Evolutionary conservation across 2,797 vertebrate genomes (phyloP).

Genomic region (Sebastiscus tertius): DNA sequence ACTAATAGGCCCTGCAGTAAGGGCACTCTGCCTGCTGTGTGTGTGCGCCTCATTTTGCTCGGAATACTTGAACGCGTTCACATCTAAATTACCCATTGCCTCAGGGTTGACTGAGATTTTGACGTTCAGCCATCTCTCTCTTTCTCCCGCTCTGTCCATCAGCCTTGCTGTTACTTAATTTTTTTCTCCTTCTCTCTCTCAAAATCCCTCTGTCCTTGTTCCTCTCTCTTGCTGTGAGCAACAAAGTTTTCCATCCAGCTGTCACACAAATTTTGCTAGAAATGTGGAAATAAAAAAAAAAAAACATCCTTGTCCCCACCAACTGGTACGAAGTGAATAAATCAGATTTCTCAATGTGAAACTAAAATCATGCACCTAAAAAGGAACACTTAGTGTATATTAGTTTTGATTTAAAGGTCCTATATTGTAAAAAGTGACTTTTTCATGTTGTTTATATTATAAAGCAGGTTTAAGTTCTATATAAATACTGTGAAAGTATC

Average conservation of each 20-base stretch:
- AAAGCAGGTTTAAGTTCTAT: too few species aligned
- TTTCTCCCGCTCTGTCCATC: neutral
- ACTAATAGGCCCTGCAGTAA: slow-evolving; percentile 62
- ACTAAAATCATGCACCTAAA: neutral
- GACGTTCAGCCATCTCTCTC: slow-evolving; percentile 41
- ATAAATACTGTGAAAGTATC: too few species aligned
- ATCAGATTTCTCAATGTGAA: neutral
- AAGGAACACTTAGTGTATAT: neutral
- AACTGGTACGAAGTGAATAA: neutral
- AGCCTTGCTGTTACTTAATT: slow-evolving; percentile 11
- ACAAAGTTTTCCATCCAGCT: slow-evolving; percentile 13
- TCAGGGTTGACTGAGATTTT: slow-evolving; percentile 60
- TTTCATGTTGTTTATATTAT: too few species aligned
- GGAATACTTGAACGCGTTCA: slow-evolving; percentile 48
- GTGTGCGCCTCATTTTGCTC: slow-evolving; percentile 37
- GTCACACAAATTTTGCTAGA: slow-evolving; percentile 16
- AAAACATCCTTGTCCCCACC: neutral
- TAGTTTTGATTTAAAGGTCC: neutral
- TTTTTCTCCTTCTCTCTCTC: neutral
- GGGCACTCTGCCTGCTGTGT: slow-evolving; percentile 37
- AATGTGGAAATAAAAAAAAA: slow-evolving; percentile 8
- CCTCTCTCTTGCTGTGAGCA: slow-evolving; percentile 16
- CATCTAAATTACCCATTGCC: slow-evolving; percentile 65
- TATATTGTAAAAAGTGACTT: too few species aligned
- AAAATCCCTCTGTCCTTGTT: slow-evolving; percentile 15